Evolutionary conservation across 2,888 invertebrate genomes (phyloP), one percentile per base, ranked within the genome.

Genomic region (Mystacides longicornis): DNA sequence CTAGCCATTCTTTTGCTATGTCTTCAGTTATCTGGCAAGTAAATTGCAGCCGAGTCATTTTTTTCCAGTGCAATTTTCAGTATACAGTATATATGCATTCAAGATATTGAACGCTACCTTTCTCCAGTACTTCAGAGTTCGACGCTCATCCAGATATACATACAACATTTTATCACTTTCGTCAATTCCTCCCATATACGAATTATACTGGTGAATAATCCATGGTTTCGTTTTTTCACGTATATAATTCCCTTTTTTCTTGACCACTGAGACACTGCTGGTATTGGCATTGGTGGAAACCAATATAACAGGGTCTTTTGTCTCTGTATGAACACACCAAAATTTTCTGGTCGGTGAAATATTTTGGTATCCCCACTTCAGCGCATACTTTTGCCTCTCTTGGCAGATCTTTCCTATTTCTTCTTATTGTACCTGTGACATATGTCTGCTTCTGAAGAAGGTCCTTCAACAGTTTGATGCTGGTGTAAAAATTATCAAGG

Each of bases 101-200:
- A 46, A 19, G 20, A 46, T 21, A 46, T 46, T 18, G 18, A 46
- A 46, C 9, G 21, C 46, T 20, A 46, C 19, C 19, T 46, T 46
- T 46, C 21, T 46, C 46, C 19, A 46, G 21, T 20, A 48, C 23
- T 22, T 48, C 11, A 48, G 23, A 22, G 48, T 48, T 55, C 58
- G 62, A 56, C 64, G 49, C 62, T 64, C 62, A 60, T 64, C 64
- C 31, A 64, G 53, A 42, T 64, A 63, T 5, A 57, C 49, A 49
- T 63, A 65, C n/a, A 63, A 31, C 64, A 65, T 65, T 55, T 60
- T 62, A 45, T 64, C 64, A 43, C 62, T 62, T 19, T 59, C 59
- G 56, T 64, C 64, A 22, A 62, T 55, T 42, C 63, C 63, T 16
- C 63, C 62, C 62, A 65, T 62, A 47, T 54, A 63, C 54, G 62